These are phyloP conservation scores for Oceanites oceanicus DNA, from an alignment of 2,113 vertebrate species.

Conservation along the genomic window DNA sequence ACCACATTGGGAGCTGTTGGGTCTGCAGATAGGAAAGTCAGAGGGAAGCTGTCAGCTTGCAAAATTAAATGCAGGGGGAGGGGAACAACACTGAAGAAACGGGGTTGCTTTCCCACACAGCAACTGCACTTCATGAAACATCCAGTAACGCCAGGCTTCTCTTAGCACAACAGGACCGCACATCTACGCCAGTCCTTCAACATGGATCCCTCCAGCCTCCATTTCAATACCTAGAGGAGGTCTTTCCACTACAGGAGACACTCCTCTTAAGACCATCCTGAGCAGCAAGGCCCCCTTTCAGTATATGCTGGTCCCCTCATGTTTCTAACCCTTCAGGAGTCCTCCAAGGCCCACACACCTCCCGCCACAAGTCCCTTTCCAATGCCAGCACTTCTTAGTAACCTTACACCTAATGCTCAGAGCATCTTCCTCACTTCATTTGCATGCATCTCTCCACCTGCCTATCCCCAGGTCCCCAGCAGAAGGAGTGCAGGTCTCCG, in stretches of 20 bases:
- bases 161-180: background rate
- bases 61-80: background rate
- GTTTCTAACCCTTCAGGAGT: background rate
- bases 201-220: background rate
- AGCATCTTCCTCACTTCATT: background rate
- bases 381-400: background rate
- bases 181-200: background rate
- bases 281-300: background rate
- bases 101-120: background rate
- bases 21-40: constrained; percentile 65
- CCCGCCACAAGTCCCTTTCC: background rate
- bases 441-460: background rate
- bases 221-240: background rate
- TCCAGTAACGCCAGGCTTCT: background rate
- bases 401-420: background rate
- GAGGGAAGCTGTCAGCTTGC: background rate
- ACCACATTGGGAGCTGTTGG: constrained; percentile 78
- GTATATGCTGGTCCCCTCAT: background rate
- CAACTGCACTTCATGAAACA: background rate
- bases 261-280: background rate
- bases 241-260: background rate
- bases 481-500: background rate
- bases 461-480: background rate
- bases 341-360: background rate
- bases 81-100: background rate